A percentile compares a stretch with the other conserved stretches of the same genome.
These are phyloP conservation scores for Ptilodon capucinus DNA, from an alignment of 2,888 invertebrate species.

Conservation along the genomic window DNA sequence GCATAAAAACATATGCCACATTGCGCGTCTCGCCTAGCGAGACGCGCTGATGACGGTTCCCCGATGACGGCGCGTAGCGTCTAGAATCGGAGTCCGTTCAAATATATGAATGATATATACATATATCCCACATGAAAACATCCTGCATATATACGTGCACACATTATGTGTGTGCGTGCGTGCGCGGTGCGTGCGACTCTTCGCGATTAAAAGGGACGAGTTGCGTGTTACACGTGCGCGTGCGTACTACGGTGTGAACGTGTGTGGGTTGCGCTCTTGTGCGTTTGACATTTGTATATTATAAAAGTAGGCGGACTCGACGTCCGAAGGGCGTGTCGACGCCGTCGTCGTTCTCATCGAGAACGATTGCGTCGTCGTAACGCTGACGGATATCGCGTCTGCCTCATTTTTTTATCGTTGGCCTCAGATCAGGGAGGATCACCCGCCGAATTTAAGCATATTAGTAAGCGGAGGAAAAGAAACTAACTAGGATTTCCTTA, in stretches of 20 bases:
- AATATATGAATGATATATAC: neutral
- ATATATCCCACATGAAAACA: neutral
- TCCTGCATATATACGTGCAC: slow-evolving; percentile 13
- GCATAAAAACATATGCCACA: slow-evolving; percentile 30
- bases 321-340: slow-evolving; percentile 37
- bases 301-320: slow-evolving; percentile 25
- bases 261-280: slow-evolving; percentile 1
- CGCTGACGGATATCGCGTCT: slow-evolving; percentile 36
- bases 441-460: slow-evolving; percentile 85
- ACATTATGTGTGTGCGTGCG: slow-evolving; percentile 1
- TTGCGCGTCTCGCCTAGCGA: slow-evolving; percentile 11
- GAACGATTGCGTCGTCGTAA: slow-evolving; percentile 15
- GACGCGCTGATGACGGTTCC: slow-evolving; percentile 25
- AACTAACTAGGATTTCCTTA: slow-evolving; percentile 70
- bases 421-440: slow-evolving; percentile 69
- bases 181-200: slow-evolving; percentile 1
- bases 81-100: neutral
- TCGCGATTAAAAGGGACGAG: neutral
- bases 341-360: slow-evolving; percentile 20
- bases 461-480: slow-evolving; percentile 88
- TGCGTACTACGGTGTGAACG: neutral
- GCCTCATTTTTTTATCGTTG: slow-evolving; percentile 40
- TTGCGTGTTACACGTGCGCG: neutral
- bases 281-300: neutral
- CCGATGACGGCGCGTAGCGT: slow-evolving; percentile 14